These are phyloP conservation scores for Tetramorium parvispinum DNA, from an alignment of 1,140 invertebrate genomes.

Conservation along the genomic window DNA sequence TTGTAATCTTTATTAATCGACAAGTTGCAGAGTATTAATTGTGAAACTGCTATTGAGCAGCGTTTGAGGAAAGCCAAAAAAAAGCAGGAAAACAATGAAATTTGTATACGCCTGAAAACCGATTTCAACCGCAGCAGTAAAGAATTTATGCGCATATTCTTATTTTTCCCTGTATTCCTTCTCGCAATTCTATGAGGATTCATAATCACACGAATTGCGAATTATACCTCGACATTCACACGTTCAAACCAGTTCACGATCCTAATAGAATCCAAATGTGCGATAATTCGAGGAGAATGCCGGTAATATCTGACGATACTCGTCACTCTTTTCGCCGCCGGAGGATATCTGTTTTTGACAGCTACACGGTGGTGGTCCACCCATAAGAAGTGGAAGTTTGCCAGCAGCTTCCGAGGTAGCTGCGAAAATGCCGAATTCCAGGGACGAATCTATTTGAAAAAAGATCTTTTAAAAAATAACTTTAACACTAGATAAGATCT, in stretches of 20 bases:
- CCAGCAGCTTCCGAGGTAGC: slow-evolving; percentile 46
- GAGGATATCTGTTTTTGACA: slow-evolving; percentile 62
- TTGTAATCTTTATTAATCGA: slow-evolving; percentile 27
- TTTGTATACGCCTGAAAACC: neutral
- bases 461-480: neutral
- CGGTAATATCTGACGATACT: slow-evolving; percentile 52
- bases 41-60: neutral
- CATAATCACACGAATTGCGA: neutral
- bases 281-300: slow-evolving; percentile 34
- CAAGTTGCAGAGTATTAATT: neutral
- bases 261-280: slow-evolving; percentile 44
- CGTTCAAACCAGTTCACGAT: neutral
- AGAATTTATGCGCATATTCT: neutral
- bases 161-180: neutral
- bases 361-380: slow-evolving; percentile 31
- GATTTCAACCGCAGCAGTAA: neutral
- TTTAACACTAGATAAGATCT: neutral
- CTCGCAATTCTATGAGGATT: neutral
- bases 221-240: neutral
- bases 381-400: slow-evolving; percentile 69
- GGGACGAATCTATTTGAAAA: slow-evolving; percentile 20
- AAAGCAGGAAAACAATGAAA: neutral
- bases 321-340: slow-evolving; percentile 26
- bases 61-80: neutral
- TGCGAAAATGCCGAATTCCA: slow-evolving; percentile 23